Evolutionary conservation across 2,113 vertebrate genomes (phyloP).

Genomic region (Pavo muticus): DNA sequence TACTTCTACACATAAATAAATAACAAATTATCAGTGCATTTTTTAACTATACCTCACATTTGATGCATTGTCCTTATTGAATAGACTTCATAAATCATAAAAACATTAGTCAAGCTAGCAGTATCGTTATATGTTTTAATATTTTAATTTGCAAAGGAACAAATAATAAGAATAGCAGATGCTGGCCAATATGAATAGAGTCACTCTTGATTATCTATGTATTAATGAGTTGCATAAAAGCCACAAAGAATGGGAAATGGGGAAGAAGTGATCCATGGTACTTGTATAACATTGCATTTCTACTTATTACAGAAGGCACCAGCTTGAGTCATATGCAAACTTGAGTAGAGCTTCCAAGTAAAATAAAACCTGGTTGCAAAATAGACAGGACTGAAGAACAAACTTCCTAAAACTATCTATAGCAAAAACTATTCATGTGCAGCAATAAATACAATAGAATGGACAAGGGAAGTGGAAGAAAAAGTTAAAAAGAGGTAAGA

Average conservation of each 20-base stretch:
- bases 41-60: not conserved
- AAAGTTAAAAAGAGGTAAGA: not conserved
- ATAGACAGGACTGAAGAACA: not conserved
- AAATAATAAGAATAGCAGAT: constrained; percentile 5
- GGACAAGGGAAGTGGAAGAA: not conserved
- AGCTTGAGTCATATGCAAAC: not conserved
- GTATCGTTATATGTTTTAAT: not conserved
- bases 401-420: not conserved
- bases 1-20: not conserved
- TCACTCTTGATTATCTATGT: not conserved
- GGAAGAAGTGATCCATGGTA: not conserved
- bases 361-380: not conserved
- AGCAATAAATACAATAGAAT: not conserved
- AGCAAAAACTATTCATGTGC: not conserved
- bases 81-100: not conserved
- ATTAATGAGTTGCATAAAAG: not conserved
- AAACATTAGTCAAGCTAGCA: not conserved
- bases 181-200: not conserved
- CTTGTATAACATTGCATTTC: not conserved
- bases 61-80: not conserved
- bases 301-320: not conserved
- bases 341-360: not conserved
- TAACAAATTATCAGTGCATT: not conserved
- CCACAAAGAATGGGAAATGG: not conserved
- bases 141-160: constrained; percentile 30